These are phyloP conservation scores for Athene cunicularia DNA, from an alignment of 2,113 vertebrate genomes.

Conservation along the genomic window DNA sequence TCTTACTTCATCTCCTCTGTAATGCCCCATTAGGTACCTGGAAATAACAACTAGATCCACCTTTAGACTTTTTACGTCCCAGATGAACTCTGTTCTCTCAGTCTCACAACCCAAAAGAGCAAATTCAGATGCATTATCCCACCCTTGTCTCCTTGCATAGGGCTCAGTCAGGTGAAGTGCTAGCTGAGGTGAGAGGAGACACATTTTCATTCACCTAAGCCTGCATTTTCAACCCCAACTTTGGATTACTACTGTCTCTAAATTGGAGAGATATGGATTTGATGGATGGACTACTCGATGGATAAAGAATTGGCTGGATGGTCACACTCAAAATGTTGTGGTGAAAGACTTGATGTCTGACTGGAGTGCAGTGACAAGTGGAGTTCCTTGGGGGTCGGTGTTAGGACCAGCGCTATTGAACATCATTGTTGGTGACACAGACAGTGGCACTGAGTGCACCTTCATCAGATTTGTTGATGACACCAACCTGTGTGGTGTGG, in stretches of 20 bases:
- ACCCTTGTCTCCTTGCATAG: not conserved
- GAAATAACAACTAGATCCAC: not conserved
- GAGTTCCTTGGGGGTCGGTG: too few relatives aligned
- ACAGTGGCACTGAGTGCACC: too few relatives aligned
- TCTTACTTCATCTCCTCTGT: not conserved
- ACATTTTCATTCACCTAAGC: not conserved
- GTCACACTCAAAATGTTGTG: too few relatives aligned
- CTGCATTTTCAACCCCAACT: not conserved
- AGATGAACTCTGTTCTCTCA: not conserved
- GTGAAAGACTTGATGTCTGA: too few relatives aligned
- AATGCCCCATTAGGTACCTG: not conserved
- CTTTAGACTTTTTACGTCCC: not conserved
- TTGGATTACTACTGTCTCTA: not conserved
- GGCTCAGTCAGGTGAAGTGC: not conserved
- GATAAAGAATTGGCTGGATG: too few relatives aligned
- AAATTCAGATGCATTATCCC: accelerated
- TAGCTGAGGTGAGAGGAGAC: not conserved
- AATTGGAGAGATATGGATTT: too few relatives aligned
- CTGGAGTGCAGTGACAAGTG: too few relatives aligned
- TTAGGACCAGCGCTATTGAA: too few relatives aligned
- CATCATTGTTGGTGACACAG: too few relatives aligned
- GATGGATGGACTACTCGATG: too few relatives aligned
- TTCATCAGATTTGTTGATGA: too few relatives aligned
- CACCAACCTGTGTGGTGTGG: too few relatives aligned
- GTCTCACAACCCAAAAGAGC: not conserved